phyloP scores from a whole-genome alignment of 2,797 vertebrate species.

The Hemitrygon akajei region DNA sequence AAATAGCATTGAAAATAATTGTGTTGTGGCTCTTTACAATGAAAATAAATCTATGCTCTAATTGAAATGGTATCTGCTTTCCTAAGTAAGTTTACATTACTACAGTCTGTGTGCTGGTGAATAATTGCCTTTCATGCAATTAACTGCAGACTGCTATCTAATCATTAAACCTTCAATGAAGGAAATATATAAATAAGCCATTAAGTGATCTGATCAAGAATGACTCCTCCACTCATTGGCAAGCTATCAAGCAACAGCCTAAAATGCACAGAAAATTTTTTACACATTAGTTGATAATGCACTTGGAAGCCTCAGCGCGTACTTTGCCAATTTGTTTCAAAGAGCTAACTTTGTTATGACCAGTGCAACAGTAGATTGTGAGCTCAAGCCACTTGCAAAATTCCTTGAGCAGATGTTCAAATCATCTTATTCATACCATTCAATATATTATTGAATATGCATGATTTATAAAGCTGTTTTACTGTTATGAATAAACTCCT shows the following conservation, averaged over 20 bases:
- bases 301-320: neutral
- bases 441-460: neutral
- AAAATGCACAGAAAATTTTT: neutral
- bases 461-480: neutral
- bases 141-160: slow-evolving; percentile 36
- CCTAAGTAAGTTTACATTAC: slow-evolving; percentile 39
- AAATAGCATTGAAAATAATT: slow-evolving; percentile 7
- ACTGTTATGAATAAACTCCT: neutral
- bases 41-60: slow-evolving; percentile 41
- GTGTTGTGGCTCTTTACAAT: slow-evolving; percentile 39
- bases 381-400: no score
- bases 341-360: neutral
- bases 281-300: neutral
- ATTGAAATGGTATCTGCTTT: slow-evolving; percentile 38
- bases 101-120: slow-evolving; percentile 40
- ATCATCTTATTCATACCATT: neutral
- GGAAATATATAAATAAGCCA: slow-evolving; percentile 20
- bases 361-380: neutral
- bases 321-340: neutral
- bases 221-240: neutral
- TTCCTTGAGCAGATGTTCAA: neutral
- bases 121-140: slow-evolving; percentile 42
- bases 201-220: neutral
- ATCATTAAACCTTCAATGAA: neutral
- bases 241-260: neutral